phyloP scores from a whole-genome alignment of 1,140 invertebrate genomes.

The Drosophila serrata region DNA sequence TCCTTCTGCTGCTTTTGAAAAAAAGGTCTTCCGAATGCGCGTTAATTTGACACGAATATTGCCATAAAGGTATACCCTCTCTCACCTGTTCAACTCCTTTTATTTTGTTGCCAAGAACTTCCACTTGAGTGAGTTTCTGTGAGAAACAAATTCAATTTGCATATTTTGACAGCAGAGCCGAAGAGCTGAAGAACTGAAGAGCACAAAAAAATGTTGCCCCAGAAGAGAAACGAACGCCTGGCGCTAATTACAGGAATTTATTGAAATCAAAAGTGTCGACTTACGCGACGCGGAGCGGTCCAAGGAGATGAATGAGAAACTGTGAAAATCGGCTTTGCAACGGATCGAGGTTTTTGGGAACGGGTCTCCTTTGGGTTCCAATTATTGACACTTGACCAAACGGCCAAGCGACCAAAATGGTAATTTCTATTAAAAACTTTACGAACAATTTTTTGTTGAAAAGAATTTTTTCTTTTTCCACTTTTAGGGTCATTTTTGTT shows the following conservation, averaged over 20 bases:
- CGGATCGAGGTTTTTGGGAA: slow-evolving; percentile 8
- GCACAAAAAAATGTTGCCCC: slow-evolving; percentile 35
- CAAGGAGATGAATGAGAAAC: slow-evolving; percentile 19
- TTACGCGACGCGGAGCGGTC: slow-evolving; percentile 14
- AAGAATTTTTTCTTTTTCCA: slow-evolving; percentile 56
- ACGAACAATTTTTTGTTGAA: slow-evolving; percentile 65
- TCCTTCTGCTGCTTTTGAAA: neutral
- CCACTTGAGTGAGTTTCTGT: slow-evolving; percentile 63
- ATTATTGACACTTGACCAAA: slow-evolving; percentile 82
- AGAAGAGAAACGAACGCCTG: slow-evolving; percentile 68
- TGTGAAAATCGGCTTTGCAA: slow-evolving; percentile 58
- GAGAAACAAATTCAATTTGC: slow-evolving; percentile 70
- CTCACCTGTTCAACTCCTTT: slow-evolving; percentile 57
- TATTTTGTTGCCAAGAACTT: slow-evolving; percentile 34
- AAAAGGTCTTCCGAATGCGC: slow-evolving; percentile 1
- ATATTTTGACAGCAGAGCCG: slow-evolving; percentile 62
- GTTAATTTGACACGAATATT: slow-evolving; percentile 24
- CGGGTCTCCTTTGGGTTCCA: slow-evolving; percentile 41
- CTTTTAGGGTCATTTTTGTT: slow-evolving; percentile 65
- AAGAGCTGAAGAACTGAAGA: slow-evolving; percentile 16
- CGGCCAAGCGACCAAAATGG: slow-evolving; percentile 75
- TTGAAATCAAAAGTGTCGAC: slow-evolving; percentile 80
- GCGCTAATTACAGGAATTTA: slow-evolving; percentile 81
- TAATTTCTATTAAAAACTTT: slow-evolving; percentile 83
- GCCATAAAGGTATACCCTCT: neutral